Conservation (phyloP, 2,113 vertebrate species). For the Lampris incognitus region DNA sequence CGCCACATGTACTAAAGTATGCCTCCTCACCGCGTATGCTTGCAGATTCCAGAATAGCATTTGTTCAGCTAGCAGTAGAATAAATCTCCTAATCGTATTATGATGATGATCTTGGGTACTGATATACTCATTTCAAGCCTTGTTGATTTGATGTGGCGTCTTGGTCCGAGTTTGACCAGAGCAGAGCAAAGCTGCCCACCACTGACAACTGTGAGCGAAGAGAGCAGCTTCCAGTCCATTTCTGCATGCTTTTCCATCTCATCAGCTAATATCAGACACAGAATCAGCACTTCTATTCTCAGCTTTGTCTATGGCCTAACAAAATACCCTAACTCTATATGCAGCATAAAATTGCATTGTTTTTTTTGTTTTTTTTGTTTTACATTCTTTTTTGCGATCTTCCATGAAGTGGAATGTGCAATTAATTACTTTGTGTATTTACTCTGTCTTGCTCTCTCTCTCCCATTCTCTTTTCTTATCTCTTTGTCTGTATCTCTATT, state of each 20-base stretch:
- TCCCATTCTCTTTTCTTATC: background rate
- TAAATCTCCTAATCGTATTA: slow-evolving; percentile 47
- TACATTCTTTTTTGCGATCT: background rate
- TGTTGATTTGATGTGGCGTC: slow-evolving; percentile 29
- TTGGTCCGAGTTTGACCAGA: slow-evolving; percentile 38
- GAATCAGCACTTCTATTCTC: slow-evolving; percentile 21
- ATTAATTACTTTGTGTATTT: background rate
- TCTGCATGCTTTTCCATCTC: slow-evolving; percentile 38
- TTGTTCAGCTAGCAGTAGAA: slow-evolving; percentile 38
- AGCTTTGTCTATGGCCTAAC: slow-evolving; percentile 21
- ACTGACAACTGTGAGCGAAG: slow-evolving; percentile 21
- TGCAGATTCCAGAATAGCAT: slow-evolving; percentile 25
- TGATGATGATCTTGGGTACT: slow-evolving; percentile 38
- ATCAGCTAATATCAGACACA: slow-evolving; percentile 42
- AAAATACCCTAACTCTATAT: background rate
- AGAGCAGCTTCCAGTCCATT: slow-evolving; percentile 42
- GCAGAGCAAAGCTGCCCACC: slow-evolving; percentile 1
- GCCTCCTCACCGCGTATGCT: background rate
- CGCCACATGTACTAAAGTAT: slow-evolving; percentile 25
- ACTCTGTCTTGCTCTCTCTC: background rate
- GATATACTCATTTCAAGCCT: slow-evolving; percentile 31
- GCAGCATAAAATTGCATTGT: background rate
- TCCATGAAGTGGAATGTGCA: background rate
- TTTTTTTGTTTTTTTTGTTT: background rate
- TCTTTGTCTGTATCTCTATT: background rate